Evolutionary conservation across 2,797 vertebrate species (phyloP).

Genomic region (Antrozous pallidus): DNA sequence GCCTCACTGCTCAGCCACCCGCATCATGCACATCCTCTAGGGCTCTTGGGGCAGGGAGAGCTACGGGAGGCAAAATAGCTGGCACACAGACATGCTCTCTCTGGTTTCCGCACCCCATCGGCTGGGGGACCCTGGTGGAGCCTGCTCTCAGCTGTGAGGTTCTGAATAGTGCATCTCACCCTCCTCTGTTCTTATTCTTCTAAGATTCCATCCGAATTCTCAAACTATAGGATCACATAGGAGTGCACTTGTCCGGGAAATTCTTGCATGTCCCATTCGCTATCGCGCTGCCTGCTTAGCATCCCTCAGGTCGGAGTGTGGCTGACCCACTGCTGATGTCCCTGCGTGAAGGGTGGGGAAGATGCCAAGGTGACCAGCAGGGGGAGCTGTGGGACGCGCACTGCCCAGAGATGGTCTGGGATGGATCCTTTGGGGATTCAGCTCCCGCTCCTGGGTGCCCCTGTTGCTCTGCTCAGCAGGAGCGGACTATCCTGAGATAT

Average conservation of each 20-base stretch:
- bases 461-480: not conserved
- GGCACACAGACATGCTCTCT: accelerated
- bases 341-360: too few relatives aligned
- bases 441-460: not conserved
- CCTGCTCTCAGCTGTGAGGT: not conserved
- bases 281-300: not conserved
- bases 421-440: not conserved
- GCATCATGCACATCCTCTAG: not conserved
- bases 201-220: not conserved
- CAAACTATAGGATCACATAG: not conserved
- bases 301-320: not conserved
- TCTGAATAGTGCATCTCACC: accelerated
- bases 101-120: not conserved
- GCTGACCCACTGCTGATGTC: not conserved
- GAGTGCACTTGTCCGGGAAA: accelerated
- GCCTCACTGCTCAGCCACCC: not conserved
- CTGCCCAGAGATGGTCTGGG: not conserved
- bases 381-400: accelerated
- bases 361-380: not conserved
- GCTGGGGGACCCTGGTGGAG: too few relatives aligned
- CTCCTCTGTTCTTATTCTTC: not conserved
- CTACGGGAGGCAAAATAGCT: not conserved
- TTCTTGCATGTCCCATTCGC: not conserved
- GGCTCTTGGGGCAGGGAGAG: not conserved
- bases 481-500: not conserved